Evolutionary conservation across 92 coral and sea anemone genomes (phyloP), one percentile per base, ranked within the genome.

Genomic region (Isaurus tuberculatus): DNA sequence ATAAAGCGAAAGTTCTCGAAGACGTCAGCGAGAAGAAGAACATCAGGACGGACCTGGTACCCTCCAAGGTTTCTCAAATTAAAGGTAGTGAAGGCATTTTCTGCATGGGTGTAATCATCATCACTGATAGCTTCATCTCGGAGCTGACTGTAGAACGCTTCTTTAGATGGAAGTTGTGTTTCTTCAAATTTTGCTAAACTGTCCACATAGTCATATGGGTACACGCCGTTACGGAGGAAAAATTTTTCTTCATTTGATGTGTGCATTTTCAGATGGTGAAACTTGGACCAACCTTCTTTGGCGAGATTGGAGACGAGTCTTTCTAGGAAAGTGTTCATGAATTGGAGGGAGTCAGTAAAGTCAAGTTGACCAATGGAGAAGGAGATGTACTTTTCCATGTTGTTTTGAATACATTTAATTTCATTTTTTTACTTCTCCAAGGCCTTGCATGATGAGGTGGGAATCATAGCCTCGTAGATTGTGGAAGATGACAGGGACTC

Each of bases 101-200:
- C 15, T 51, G 9, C 60, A 51, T 51, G 42, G 17, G 9, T 51
- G 60, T 51, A 51, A n/a, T 51, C 60, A 51, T 51, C 60, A 51
- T 51, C 60, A 51, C 60, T 51, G 60, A 51, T 51, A 51, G 60
- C 60, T 51, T 51, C 22, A 51, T n/a, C 60, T 51, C 60, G 13
- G 60, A 51, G 60, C 60, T 51, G 60, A 14, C 60, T 51, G 60
- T 51, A 51, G n/a, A 51, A 51, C 60, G 60, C 17, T 51, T 51
- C 13, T 4, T 51, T 14, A 51, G n/a, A 8, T 51, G 2, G 60
- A n/a, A 51, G 60, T 51, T 51, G n/a, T 14, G 60, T 51, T 51
- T 51, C 9, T 51, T 51, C 19, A 51, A 51, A 51, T 51, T 51
- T 51, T 51, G 60, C 60, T 51, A 1, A 51, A 51, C 60, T 51